Percentiles rank a stretch among this genome's conserved stretches.
These are phyloP conservation scores for Morbakka virulenta DNA, from an alignment of 30 jellyfish, hydroid and myxozoan genomes.

Conservation along the genomic window DNA sequence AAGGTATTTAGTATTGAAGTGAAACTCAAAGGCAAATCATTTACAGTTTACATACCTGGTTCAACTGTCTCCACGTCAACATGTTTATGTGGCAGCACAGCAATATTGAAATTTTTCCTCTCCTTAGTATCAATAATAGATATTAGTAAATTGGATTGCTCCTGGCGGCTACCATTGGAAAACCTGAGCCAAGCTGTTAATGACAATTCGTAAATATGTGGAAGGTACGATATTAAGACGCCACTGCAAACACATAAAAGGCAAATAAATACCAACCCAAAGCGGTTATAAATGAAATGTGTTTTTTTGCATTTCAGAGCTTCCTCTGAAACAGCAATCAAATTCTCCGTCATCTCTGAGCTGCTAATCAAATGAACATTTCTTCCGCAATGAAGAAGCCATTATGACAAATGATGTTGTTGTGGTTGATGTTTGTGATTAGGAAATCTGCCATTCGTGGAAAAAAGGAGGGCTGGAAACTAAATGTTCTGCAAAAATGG, in stretches of 20 bases:
- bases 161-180: neutral
- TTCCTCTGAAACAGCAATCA: too few relatives aligned
- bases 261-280: neutral
- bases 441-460: too few relatives aligned
- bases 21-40: too few relatives aligned
- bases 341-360: too few relatives aligned
- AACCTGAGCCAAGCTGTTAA: neutral
- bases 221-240: neutral
- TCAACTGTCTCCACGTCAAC: neutral
- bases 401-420: too few relatives aligned
- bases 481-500: too few relatives aligned
- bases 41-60: neutral
- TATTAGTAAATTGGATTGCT: neutral
- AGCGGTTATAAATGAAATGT: neutral
- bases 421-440: too few relatives aligned
- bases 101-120: neutral
- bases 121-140: neutral
- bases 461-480: too few relatives aligned
- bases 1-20: too few relatives aligned
- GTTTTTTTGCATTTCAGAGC: too few relatives aligned
- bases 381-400: too few relatives aligned
- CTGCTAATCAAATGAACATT: too few relatives aligned
- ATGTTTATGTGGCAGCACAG: neutral
- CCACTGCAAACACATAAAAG: neutral
- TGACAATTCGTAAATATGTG: neutral